Evolutionary conservation across 1,140 invertebrate species (phyloP).

Genomic region (Rhopalosiphum maidis): DNA sequence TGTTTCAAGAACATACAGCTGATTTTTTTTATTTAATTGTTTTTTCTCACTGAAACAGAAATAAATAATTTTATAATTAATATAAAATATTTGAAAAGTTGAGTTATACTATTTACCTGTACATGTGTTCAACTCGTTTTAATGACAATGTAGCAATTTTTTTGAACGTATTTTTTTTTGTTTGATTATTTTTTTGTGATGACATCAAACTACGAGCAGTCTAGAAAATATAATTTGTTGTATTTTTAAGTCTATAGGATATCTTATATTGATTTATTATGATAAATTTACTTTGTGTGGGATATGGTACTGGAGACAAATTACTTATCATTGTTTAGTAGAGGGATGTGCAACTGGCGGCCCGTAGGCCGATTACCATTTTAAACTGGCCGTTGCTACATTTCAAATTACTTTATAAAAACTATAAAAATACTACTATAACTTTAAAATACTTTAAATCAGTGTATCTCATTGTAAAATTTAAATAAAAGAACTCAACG

Average conservation of each 20-base stretch:
- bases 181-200: constrained; percentile 42
- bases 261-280: not conserved
- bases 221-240: not conserved
- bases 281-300: not conserved
- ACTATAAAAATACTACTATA: no score
- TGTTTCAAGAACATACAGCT: constrained; percentile 36
- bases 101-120: constrained; percentile 29
- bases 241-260: not conserved
- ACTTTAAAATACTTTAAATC: no score
- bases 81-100: not conserved
- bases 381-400: no score
- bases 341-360: no score
- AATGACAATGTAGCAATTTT: constrained; percentile 54
- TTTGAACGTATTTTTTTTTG: constrained; percentile 43
- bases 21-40: constrained; percentile 51
- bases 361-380: no score
- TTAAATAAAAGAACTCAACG: not conserved
- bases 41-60: constrained; percentile 42
- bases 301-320: no score
- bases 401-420: no score
- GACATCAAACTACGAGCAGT: constrained; percentile 45
- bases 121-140: constrained; percentile 53
- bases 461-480: not conserved
- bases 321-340: not conserved
- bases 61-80: not conserved